Evolutionary conservation across 1,140 invertebrate genomes (phyloP), one percentile per base, ranked within the genome.

Genomic region (Nymphalis io): DNA sequence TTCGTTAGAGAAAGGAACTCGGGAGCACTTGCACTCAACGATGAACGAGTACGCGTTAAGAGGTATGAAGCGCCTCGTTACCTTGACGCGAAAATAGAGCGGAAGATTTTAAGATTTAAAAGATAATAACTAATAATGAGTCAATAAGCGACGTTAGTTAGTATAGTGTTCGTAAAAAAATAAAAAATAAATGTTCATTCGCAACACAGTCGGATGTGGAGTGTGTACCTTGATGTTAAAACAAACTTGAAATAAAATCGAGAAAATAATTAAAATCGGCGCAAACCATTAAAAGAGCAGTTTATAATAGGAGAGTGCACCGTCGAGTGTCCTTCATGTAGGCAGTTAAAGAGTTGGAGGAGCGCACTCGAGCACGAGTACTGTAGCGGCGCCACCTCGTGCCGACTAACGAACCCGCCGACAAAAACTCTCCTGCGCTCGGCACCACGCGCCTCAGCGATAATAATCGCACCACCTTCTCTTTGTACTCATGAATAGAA

Each of bases 271-370:
- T 91, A 89, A 91, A 91, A 91, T 88, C 83, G 82, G 80, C 83
- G 83, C 83, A 84, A 87, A 83, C 87, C 85, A 91, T 91, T 91
- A 89, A 91, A 91, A 91, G 89, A 87, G 87, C 89, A 91, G 86
- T 89, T 89, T 91, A 89, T 89, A 89, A 89, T 89, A 87, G 86
- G 87, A 88, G 87, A 90, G 87, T 87, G 87, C 84, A 85, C 76
- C 65, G 84, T 89, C 73, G 75, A 91, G 89, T 79, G 83, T 89
- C 82, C 89, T 91, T 86, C 89, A 88, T 91, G 87, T 91, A 91
- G 89, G 89, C 87, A 91, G 89, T 91, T 91, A 91, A 89, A 91
- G 89, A 89, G 89, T 91, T 89, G 89, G 87, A 89, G 85, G 82
- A 84, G 87, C 83, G 82, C 87, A 74, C 89, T 91, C 75, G 84